Base-by-base conservation (phyloP, 2,113 vertebrate species). In the Stomatorhinus ivindoensis region DNA sequence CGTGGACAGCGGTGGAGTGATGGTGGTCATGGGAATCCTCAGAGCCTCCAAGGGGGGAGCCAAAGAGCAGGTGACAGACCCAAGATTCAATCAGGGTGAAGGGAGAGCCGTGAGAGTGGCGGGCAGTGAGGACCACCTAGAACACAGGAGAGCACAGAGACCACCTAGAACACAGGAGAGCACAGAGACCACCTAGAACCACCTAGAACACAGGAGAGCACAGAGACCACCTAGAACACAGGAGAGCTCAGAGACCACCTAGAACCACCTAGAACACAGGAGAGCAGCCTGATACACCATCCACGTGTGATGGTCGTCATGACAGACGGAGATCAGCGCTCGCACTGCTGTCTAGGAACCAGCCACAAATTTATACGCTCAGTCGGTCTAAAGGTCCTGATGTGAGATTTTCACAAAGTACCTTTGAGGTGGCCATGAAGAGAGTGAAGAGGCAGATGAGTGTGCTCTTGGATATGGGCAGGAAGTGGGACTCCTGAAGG, bases 381-480 rank as follows among this genome's bases (percentile, higher is more conserved):
- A 86, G 8, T 76, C 21, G 3, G 15, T 39, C 13, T 51, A 51
- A 51, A 31, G 44, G 44, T 53, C 69, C 24, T 44, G 6, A 19
- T 35, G 8, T 24, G 24, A 17, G 9, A 46, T 44, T 44, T 42
- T 55, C 21, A 21, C 47, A 73, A 87, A 93, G 92, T 91, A 98
- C 98, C 97, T 99, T 99, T 92, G 95, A 96, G 39, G 96, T 95
- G 51, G 96, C 97, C 98, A 99, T 99, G 94, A 99, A 99, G 91
- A 99, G 95, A 91, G 97, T 99, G 94, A 99, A 98, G 93, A 96
- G 82, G 87, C 99, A 97, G 94, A 99, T 97, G 91, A 99, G 97
- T 87, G 89, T 97, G 93, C 95, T 95, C 93, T 99, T 98, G 47
- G 98, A 97, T 90, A 98, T 88, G 0, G 98, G 98, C 88, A 99